phyloP scores from a whole-genome alignment of 2,113 vertebrate genomes.

The Todiramphus saurophagus region DNA sequence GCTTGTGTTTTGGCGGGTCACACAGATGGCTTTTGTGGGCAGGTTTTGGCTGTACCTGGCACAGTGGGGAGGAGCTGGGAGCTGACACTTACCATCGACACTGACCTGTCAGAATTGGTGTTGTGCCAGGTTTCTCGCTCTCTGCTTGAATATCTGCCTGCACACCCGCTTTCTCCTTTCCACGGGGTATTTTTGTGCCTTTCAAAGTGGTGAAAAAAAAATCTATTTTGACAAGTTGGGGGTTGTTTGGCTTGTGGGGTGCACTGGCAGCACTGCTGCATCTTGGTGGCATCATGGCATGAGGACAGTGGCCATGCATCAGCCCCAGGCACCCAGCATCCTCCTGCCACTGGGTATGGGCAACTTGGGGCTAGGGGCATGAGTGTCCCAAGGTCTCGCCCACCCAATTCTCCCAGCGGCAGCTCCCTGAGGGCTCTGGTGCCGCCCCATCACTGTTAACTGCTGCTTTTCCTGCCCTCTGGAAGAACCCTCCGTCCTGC shows the following conservation, averaged over 20 bases:
- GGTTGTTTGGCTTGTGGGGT: neutral
- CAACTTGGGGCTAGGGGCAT: neutral
- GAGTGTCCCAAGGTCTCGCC: accelerated
- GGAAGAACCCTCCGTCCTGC: neutral
- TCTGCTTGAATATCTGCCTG: neutral
- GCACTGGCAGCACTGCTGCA: neutral
- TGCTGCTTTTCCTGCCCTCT: neutral
- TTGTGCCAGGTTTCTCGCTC: neutral
- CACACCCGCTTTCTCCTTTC: accelerated
- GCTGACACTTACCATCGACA: neutral
- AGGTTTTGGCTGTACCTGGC: neutral
- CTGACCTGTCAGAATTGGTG: neutral
- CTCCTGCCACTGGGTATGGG: neutral
- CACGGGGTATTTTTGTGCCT: neutral
- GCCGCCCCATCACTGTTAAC: accelerated
- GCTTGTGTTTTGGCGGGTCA: neutral
- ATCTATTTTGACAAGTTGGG: neutral
- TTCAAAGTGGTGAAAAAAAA: neutral
- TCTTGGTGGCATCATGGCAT: accelerated
- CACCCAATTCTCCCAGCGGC: accelerated
- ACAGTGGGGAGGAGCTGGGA: neutral
- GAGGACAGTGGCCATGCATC: accelerated
- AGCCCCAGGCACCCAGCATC: accelerated
- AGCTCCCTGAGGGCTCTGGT: accelerated
- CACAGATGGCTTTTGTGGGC: neutral